Evolutionary conservation across 30 jellyfish, hydroid and myxozoan genomes (phyloP).

Genomic region (Aurelia aurita): DNA sequence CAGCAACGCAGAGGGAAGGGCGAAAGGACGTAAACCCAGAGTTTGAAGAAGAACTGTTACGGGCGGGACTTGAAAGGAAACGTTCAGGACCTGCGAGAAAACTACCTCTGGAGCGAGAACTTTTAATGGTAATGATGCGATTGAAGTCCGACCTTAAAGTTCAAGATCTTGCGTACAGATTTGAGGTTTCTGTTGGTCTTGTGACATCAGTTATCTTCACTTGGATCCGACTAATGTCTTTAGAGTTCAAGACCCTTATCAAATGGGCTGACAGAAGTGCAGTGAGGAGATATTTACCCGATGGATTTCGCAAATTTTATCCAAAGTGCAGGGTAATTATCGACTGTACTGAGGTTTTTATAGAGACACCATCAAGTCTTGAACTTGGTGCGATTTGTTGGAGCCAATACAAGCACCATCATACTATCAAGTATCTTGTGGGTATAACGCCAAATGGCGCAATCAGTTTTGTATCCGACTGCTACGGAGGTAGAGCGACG

Average conservation of each 20-base stretch:
- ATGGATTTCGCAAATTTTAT: constrained; percentile 22
- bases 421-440: constrained; percentile 25
- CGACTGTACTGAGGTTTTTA: constrained; percentile 38
- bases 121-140: constrained; percentile 24
- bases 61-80: background rate
- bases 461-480: constrained; percentile 24
- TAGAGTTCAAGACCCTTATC: constrained; percentile 23
- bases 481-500: constrained; percentile 62
- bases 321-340: constrained; percentile 55
- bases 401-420: constrained; percentile 29
- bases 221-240: constrained; percentile 36
- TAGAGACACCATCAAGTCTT: constrained; percentile 50
- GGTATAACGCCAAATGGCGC: constrained; percentile 75
- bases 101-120: constrained; percentile 38
- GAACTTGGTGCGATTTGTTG: constrained; percentile 46
- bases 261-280: constrained; percentile 39
- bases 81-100: constrained; percentile 11
- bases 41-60: background rate
- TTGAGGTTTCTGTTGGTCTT: constrained; percentile 25
- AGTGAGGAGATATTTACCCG: constrained; percentile 15
- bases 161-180: constrained; percentile 38
- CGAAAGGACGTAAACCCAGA: background rate
- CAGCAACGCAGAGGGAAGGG: background rate
- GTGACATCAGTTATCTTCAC: constrained; percentile 28
- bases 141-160: constrained; percentile 1